phyloP scores from a whole-genome alignment of 2,113 vertebrate species.

The Mormoops blainvillei region DNA sequence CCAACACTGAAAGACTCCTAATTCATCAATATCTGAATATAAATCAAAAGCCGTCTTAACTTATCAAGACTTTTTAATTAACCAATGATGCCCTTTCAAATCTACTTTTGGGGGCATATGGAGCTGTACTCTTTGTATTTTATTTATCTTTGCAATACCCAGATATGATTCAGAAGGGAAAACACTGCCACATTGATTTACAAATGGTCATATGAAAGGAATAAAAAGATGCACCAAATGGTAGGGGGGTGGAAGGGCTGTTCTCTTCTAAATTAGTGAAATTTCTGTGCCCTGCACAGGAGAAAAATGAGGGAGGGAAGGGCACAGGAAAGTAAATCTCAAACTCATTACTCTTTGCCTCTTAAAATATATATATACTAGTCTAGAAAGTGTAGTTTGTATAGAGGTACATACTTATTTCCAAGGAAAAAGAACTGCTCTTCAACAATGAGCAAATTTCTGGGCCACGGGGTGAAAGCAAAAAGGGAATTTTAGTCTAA shows the following conservation, averaged over 20 bases:
- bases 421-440: background rate
- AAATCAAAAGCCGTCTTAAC: background rate
- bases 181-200: background rate
- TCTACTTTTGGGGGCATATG: background rate
- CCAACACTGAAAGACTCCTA: background rate
- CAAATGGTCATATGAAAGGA: background rate
- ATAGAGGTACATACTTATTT: background rate
- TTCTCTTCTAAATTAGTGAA: background rate
- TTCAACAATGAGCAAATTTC: background rate
- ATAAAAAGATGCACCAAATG: background rate
- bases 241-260: background rate
- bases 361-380: background rate
- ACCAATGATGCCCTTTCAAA: background rate
- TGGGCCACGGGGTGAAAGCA: background rate
- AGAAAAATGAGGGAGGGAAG: background rate
- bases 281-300: background rate
- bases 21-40: background rate
- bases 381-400: background rate
- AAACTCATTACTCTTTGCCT: background rate
- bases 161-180: background rate
- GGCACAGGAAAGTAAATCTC: background rate
- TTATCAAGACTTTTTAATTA: background rate
- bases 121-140: background rate
- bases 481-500: background rate
- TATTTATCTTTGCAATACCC: conserved; percentile 13